These are phyloP conservation scores for Apostichopus parvimensis DNA, from an alignment of 35 echinoderm and acorn worm genomes.

Conservation along the genomic window DNA sequence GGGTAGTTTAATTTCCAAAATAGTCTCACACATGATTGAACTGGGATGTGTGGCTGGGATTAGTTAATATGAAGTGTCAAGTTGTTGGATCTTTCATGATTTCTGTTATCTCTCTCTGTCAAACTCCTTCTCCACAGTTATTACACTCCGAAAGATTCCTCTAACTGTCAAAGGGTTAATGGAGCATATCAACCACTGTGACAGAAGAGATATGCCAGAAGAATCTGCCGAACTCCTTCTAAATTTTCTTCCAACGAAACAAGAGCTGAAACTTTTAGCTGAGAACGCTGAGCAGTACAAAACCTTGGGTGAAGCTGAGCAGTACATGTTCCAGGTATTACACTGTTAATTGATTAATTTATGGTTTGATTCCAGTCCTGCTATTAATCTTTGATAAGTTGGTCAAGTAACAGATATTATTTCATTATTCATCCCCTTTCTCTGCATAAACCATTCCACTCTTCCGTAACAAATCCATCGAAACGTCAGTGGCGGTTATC, in stretches of 20 bases:
- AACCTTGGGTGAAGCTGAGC: constrained; percentile 78
- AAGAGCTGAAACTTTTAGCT: constrained; percentile 77
- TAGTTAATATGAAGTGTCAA: too few relatives aligned
- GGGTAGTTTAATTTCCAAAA: too few relatives aligned
- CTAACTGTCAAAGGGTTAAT: constrained; percentile 67
- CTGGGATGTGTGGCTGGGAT: too few relatives aligned
- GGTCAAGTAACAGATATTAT: too few relatives aligned
- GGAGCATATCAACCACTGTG: constrained; percentile 66
- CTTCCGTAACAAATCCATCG: too few relatives aligned
- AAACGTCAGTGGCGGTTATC: too few relatives aligned
- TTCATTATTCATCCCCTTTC: too few relatives aligned
- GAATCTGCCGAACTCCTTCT: constrained; percentile 83
- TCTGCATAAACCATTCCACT: too few relatives aligned
- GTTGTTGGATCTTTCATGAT: too few relatives aligned
- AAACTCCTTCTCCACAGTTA: constrained; percentile 55
- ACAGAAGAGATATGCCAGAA: constrained; percentile 64
- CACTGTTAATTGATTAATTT: not conserved
- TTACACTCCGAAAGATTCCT: constrained; percentile 63
- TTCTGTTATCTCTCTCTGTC: not conserved
- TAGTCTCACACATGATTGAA: too few relatives aligned
- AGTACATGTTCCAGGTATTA: constrained; percentile 87
- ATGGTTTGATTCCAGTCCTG: too few relatives aligned
- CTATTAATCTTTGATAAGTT: too few relatives aligned
- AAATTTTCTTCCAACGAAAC: constrained; percentile 79
- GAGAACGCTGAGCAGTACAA: constrained; percentile 80